A percentile compares a stretch with the other conserved stretches of the same genome.
Evolutionary conservation across 2,113 vertebrate species (phyloP).

Genomic region (Ochotona princeps): DNA sequence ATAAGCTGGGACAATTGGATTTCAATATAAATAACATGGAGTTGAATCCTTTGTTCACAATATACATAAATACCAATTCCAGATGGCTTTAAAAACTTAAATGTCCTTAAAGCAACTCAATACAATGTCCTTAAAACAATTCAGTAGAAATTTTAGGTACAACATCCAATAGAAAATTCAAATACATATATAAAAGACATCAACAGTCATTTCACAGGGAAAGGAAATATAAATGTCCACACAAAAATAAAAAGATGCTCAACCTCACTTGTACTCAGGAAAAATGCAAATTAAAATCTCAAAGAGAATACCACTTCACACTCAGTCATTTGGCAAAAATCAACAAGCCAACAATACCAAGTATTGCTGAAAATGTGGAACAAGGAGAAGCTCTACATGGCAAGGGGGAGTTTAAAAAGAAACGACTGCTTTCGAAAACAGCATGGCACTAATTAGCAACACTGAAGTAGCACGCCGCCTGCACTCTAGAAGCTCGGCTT

Average conservation of each 20-base stretch:
- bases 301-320: background rate
- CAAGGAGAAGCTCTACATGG: no score
- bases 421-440: background rate
- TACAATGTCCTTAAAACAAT: slow-evolving; percentile 34
- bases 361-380: background rate
- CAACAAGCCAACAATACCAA: background rate
- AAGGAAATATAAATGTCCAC: background rate
- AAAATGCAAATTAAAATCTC: slow-evolving; percentile 37
- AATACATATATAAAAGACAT: background rate
- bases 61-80: slow-evolving; percentile 26
- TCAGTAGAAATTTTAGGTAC: slow-evolving; percentile 2
- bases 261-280: background rate
- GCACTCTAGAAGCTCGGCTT: background rate
- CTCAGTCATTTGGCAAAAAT: background rate
- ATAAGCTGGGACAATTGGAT: background rate
- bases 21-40: background rate
- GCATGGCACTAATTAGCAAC: background rate
- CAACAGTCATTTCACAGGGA: background rate
- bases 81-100: slow-evolving; percentile 46
- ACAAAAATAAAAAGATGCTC: background rate
- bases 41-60: background rate
- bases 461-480: background rate
- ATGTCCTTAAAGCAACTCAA: slow-evolving; percentile 26
- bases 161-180: background rate
- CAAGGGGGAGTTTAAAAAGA: background rate